Conservation (phyloP, 1,140 invertebrate genomes). For the Halyomorpha halys region DNA sequence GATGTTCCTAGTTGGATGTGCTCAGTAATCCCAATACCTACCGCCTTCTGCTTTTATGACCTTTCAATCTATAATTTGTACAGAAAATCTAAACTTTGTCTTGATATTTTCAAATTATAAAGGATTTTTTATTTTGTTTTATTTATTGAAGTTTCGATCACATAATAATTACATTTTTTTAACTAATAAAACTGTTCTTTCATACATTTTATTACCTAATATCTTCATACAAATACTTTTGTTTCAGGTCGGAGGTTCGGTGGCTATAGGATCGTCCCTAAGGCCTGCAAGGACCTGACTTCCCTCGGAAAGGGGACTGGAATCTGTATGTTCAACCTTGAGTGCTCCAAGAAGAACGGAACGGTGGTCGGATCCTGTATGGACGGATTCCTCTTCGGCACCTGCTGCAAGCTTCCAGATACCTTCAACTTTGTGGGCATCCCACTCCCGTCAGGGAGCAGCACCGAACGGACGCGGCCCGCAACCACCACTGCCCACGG, state of each 20-base stretch:
- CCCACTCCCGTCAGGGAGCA: slow-evolving; percentile 34
- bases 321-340: slow-evolving; percentile 92
- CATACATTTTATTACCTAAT: too few species aligned
- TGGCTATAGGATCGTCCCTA: slow-evolving; percentile 71
- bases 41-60: too few species aligned
- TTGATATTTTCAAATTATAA: too few species aligned
- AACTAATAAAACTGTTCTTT: too few species aligned
- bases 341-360: slow-evolving; percentile 68
- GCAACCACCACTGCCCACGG: slow-evolving; percentile 36
- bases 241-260: slow-evolving; percentile 66
- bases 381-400: slow-evolving; percentile 83
- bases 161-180: too few species aligned
- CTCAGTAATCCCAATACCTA: too few species aligned
- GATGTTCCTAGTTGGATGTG: too few species aligned
- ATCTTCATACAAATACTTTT: slow-evolving; percentile 32
- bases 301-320: slow-evolving; percentile 40
- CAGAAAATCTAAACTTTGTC: too few species aligned
- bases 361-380: slow-evolving; percentile 79
- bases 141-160: too few species aligned
- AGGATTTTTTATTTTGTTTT: too few species aligned
- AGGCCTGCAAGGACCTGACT: slow-evolving; percentile 51
- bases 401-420: slow-evolving; percentile 64
- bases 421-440: slow-evolving; percentile 28
- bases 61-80: too few species aligned
- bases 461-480: slow-evolving; percentile 39